Conservation (phyloP, 2,797 vertebrate genomes). For the Meda fulgida region DNA sequence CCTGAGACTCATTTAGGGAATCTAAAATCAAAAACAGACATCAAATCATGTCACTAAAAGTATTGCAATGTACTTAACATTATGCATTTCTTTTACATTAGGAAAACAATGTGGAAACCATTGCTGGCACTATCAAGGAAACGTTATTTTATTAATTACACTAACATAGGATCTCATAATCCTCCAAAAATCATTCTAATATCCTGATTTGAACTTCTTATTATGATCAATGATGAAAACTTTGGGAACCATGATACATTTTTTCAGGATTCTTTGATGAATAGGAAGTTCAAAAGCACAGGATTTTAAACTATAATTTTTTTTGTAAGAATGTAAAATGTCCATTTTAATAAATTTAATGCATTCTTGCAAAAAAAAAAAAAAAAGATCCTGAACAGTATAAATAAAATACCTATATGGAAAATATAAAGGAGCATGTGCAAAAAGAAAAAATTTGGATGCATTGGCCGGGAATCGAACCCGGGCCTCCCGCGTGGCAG, state of each 20-base stretch:
- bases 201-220: not conserved
- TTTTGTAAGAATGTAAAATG: too few species aligned
- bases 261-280: too few species aligned
- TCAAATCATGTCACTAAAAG: not conserved
- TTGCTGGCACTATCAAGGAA: too few species aligned
- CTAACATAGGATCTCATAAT: not conserved
- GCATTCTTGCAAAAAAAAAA: not conserved
- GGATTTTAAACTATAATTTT: too few species aligned
- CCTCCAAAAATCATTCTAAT: not conserved
- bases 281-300: too few species aligned
- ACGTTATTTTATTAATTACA: not conserved
- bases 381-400: not conserved
- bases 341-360: not conserved
- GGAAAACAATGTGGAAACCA: not conserved
- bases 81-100: not conserved
- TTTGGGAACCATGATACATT: too few species aligned
- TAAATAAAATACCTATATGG: not conserved
- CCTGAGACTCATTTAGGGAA: constrained; percentile 78
- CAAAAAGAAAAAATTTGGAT: not conserved
- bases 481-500: constrained; percentile 65
- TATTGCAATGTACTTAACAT: not conserved
- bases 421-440: not conserved
- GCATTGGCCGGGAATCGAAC: constrained; percentile 67
- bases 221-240: not conserved
- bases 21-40: constrained; percentile 59